Conservation (phyloP, 1,140 invertebrate genomes). For the Pemphigus obesinymphae region DNA sequence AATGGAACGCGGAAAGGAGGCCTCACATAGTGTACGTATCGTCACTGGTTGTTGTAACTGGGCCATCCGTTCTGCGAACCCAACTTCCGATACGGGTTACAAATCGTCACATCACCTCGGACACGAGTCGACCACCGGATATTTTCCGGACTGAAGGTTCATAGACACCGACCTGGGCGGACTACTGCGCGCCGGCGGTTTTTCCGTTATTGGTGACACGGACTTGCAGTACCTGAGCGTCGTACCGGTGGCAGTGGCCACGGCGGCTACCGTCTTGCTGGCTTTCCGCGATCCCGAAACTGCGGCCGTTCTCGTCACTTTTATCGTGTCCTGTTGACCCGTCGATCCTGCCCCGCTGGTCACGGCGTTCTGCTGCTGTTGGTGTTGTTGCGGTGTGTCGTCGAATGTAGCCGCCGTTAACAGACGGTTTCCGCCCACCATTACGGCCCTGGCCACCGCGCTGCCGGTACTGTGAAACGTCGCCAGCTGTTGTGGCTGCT, state of each 20-base stretch:
- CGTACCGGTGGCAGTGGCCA: background rate
- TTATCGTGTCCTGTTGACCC: too few species aligned
- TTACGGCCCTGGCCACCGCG: background rate
- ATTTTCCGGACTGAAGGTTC: background rate
- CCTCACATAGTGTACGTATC: too few species aligned
- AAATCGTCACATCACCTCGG: too few species aligned
- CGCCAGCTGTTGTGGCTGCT: background rate
- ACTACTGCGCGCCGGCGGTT: background rate
- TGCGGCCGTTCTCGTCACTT: background rate
- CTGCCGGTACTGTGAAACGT: background rate
- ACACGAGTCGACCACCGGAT: background rate
- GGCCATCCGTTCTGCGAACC: too few species aligned
- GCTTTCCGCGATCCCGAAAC: background rate
- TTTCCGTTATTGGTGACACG: constrained; percentile 24
- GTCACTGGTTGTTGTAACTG: too few species aligned
- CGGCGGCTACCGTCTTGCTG: background rate
- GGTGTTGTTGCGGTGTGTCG: background rate
- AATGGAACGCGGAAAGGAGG: too few species aligned
- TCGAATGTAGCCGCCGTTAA: background rate
- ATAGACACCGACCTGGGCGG: constrained; percentile 29
- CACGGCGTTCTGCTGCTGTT: background rate
- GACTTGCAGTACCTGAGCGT: constrained; percentile 25
- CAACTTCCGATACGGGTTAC: too few species aligned
- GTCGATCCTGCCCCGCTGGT: background rate
- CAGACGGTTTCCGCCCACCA: constrained; percentile 25